Conservation (phyloP, 2,113 vertebrate species). For the Carassius carassius region DNA sequence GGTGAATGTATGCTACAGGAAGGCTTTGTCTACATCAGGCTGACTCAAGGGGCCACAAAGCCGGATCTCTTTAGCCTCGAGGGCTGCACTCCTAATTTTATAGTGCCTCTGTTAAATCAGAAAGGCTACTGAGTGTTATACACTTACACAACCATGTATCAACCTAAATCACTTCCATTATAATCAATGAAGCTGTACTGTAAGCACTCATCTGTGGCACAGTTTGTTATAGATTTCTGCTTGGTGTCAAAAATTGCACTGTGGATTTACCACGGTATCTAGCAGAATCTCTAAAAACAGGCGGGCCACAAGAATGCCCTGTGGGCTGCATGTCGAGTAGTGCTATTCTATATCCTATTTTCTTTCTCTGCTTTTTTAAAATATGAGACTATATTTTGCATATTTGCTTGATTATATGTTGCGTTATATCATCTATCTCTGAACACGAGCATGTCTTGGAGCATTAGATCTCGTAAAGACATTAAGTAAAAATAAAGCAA, state of each 20-base stretch:
- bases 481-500: slow-evolving; percentile 40
- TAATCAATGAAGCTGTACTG: slow-evolving; percentile 14
- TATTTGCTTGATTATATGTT: slow-evolving; percentile 10
- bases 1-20: slow-evolving; percentile 50
- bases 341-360: slow-evolving; percentile 27
- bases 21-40: slow-evolving; percentile 16
- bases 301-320: not conserved
- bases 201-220: not conserved
- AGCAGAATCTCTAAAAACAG: not conserved
- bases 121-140: not conserved
- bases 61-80: not conserved
- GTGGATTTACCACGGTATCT: not conserved
- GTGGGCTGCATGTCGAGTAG: not conserved
- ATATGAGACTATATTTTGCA: not conserved
- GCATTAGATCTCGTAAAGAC: slow-evolving; percentile 25
- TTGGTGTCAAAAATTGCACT: not conserved
- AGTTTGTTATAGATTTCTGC: not conserved
- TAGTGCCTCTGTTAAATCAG: not conserved
- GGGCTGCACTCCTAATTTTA: slow-evolving; percentile 1
- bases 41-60: slow-evolving; percentile 8
- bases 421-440: not conserved
- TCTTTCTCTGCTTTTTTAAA: not conserved
- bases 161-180: not conserved
- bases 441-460: not conserved
- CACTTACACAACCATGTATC: not conserved